phyloP scores from a whole-genome alignment of 2,888 invertebrate species.

The Carpatolechia fugitivella region DNA sequence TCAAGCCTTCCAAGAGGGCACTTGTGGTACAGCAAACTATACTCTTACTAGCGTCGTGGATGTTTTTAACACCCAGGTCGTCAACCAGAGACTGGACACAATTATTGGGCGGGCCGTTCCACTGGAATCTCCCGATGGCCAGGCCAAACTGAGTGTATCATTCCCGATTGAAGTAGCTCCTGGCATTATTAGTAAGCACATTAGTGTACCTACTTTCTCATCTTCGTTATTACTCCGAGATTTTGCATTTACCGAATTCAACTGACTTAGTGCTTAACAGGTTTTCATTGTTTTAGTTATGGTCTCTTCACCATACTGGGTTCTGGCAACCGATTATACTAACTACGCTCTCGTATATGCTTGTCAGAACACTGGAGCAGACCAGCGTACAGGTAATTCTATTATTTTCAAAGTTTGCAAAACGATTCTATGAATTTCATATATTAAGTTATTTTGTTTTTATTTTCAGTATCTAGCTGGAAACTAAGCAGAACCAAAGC shows the following conservation, averaged over 20 bases:
- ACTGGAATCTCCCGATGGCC: conserved; percentile 50
- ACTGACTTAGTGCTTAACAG: background rate
- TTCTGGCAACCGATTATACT: conserved; percentile 76
- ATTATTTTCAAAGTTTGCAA: too few species aligned
- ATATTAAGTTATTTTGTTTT: background rate
- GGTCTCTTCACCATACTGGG: conserved; percentile 19
- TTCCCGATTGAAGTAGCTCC: conserved; percentile 66
- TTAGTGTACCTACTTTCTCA: background rate
- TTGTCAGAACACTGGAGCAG: conserved; percentile 64
- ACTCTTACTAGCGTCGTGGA: conserved; percentile 33
- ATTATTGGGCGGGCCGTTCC: conserved; percentile 73
- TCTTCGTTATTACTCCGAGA: background rate
- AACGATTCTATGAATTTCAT: too few species aligned
- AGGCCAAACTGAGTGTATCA: conserved; percentile 75
- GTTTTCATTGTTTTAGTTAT: conserved; percentile 38
- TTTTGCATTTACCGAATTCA: background rate
- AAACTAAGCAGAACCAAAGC: conserved; percentile 51
- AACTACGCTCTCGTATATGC: conserved; percentile 80
- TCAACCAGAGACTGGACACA: conserved; percentile 45
- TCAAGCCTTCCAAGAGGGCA: conserved; percentile 32
- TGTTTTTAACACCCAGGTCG: conserved; percentile 34
- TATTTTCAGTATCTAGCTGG: conserved; percentile 49
- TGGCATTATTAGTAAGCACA: conserved; percentile 58
- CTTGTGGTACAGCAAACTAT: conserved; percentile 55
- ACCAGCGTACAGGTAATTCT: conserved; percentile 67